Evolutionary conservation across 1,140 invertebrate genomes (phyloP), one percentile per base, ranked within the genome.

Genomic region (Nebria ingens): DNA sequence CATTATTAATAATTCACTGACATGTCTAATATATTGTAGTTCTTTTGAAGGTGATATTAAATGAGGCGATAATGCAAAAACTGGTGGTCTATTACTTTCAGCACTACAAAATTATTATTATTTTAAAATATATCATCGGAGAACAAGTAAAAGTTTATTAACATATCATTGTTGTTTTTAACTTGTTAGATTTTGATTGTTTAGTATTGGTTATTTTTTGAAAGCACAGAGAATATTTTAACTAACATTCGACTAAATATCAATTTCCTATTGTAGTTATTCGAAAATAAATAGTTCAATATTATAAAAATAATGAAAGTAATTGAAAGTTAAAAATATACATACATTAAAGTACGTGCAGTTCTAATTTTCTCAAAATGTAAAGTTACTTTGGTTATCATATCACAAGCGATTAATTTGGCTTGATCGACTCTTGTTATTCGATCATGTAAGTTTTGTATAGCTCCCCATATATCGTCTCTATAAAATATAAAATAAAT

Each of bases 341-440:
- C 81, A 80, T 75, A 89, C 86, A 79, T 83, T 64, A 79, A 79
- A 64, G 80, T 77, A 68, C 85, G 81, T 15, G 87, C 82, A 64
- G 87, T 77, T 62, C 87, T 77, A 45, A 93, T 89, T 65, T 86
- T 85, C 67, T 89, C 88, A 73, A 93, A 89, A 77, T 95, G 91
- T 57, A 82, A 77, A 22, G 87, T 88, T 6, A 93, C 80, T 68
- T 80, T 84, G 42, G 78, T 80, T 2, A 91, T 82, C 69, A 93
- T 84, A 71, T 87, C 89, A 65, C 81, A 83, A 2, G 89, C 88
- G 38, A 93, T 79, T 19, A 93, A 73, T 69, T 89, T 88, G 49
- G 89, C 84, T 21, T 85, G 81, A 72, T 93, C 89, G 45, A 93
- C 78, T 66, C 80, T 79, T 1, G 77, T 74, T 19, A 91, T 70